Percentiles rank a stretch among this genome's conserved stretches.
Conservation (phyloP, 2,797 vertebrate genomes). For the Crocodylus rhombifer region DNA sequence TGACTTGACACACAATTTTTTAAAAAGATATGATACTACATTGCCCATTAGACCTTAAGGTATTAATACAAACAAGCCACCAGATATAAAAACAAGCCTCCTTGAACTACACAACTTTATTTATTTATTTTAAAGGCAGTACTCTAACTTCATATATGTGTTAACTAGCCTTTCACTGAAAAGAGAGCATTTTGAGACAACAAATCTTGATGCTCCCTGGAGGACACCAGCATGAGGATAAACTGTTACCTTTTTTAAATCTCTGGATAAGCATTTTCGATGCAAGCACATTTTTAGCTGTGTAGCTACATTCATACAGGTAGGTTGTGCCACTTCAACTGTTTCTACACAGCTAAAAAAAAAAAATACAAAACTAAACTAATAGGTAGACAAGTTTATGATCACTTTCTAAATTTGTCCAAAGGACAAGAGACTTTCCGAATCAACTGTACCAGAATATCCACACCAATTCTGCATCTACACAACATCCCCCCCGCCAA, state of each 20-base stretch:
- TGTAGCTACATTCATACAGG: background rate
- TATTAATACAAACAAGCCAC: background rate
- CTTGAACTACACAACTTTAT: background rate
- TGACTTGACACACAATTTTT: background rate
- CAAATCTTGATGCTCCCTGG: background rate
- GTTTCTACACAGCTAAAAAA: background rate
- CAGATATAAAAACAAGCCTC: background rate
- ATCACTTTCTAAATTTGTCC: constrained; percentile 20
- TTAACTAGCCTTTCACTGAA: background rate
- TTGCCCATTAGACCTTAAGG: background rate
- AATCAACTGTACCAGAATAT: constrained; percentile 8
- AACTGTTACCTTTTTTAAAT: background rate
- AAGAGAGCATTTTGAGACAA: background rate
- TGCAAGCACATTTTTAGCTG: background rate
- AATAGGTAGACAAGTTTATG: no score
- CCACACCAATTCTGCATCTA: background rate
- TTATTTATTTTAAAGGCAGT: background rate
- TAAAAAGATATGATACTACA: background rate
- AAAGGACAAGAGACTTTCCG: background rate
- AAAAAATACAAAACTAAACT: background rate
- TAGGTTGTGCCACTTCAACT: background rate
- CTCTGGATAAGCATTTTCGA: background rate
- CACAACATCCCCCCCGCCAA: background rate
- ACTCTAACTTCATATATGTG: no score
- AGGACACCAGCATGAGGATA: background rate